Base-by-base conservation (phyloP, 1,140 invertebrate genomes). In the Apis cerana region DNA sequence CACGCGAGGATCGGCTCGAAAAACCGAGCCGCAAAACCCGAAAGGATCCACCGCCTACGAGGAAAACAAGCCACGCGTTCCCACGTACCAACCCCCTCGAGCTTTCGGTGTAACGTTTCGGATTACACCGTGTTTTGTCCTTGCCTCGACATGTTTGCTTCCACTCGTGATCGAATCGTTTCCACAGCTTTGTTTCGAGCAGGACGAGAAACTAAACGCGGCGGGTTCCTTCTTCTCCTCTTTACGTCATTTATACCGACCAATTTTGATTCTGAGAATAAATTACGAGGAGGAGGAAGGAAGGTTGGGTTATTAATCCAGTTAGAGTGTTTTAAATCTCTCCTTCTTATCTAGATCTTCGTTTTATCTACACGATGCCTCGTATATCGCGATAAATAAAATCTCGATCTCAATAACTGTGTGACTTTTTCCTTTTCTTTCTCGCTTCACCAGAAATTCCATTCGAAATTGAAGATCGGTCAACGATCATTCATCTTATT, bases 41-140 rank as follows among this genome's bases (percentile, higher is more conserved):
- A 81, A 86, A 84, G 69, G 81, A 90, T 85, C 89, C 88, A 74
- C 59, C 83, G 83, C 86, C 87, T 83, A 86, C 86, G 85, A 88
- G 75, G 69, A 90, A 91, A 92, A 92, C 89, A 92, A 91, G 33
- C 83, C 85, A 82, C 75, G 72, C 62, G 91, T 93, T 93, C 93
- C 92, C 92, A 93, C 92, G 91, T 91, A 85, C 1, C 80, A 74
- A 79, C 75, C 80, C 75, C 84, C 75, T 69, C 75, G 81, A 78
- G 65, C 72, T 75, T 54, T 75, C 54, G 71, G 33, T 58, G 75
- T 74, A 84, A 77, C 82, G 81, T 85, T 87, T 87, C 85, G 62
- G 52, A 87, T 87, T 87, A 87, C 86, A 86, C 61, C 43, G 33
- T 78, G 59, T 70, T 87, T 82, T 21, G 61, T 54, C 13, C 64